Evolutionary conservation across 1,140 invertebrate species (phyloP).

Genomic region (Phymorhynchus buccinoides): DNA sequence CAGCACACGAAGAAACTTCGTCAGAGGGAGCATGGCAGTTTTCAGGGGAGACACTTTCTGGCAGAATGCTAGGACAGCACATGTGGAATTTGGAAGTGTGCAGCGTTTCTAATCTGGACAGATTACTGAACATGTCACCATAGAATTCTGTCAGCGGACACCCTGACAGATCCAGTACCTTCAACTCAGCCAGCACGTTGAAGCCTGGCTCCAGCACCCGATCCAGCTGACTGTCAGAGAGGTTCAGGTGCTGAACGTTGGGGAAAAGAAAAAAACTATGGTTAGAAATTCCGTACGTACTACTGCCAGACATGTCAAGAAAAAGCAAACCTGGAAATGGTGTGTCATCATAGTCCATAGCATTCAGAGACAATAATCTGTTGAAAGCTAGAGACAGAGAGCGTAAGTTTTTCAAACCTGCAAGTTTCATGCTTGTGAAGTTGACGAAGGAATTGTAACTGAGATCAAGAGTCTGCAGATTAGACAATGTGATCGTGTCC

Average conservation of each 20-base stretch:
- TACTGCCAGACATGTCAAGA: not conserved
- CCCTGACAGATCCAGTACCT: not conserved
- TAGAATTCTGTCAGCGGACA: not conserved
- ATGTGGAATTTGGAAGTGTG: not conserved
- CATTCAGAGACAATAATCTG: conserved; percentile 25
- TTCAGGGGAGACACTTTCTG: not conserved
- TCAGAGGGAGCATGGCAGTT: not conserved
- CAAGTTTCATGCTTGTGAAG: not conserved
- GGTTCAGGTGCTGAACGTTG: not conserved
- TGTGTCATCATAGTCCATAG: not conserved
- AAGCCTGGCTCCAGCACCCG: not conserved
- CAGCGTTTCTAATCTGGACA: not conserved
- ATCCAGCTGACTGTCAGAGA: not conserved
- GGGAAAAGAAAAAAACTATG: not conserved
- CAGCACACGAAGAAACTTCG: conserved; percentile 33
- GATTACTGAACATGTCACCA: not conserved
- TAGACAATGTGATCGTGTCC: not conserved
- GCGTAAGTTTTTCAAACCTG: not conserved
- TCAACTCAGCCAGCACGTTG: not conserved
- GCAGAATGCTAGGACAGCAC: conserved; percentile 8
- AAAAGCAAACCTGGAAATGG: not conserved
- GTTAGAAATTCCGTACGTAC: not conserved
- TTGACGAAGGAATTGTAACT: not conserved
- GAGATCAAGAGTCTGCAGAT: not conserved
- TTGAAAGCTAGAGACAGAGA: conserved; percentile 39